A percentile compares a stretch with the other conserved stretches of the same genome.
Evolutionary conservation across 2,888 invertebrate genomes (phyloP).

Genomic region (Maniola hyperantus): DNA sequence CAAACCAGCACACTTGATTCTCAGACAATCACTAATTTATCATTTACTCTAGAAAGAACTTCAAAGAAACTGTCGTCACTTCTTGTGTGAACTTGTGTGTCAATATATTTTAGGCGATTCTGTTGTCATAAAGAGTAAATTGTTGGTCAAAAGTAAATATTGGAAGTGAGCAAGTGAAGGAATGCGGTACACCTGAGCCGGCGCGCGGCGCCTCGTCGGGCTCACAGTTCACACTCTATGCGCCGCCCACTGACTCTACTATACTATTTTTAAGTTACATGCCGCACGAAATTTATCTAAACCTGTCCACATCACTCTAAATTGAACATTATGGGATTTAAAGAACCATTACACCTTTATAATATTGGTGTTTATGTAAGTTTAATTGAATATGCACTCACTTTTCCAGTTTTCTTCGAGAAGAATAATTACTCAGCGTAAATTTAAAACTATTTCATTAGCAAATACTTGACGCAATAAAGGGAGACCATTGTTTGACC

Average conservation of each 20-base stretch:
- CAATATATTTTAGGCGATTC: background rate
- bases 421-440: conserved; percentile 4
- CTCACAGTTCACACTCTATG: conserved; percentile 23
- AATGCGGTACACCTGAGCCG: conserved; percentile 38
- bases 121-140: background rate
- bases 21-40: background rate
- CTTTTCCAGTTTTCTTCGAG: background rate
- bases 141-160: conserved; percentile 1
- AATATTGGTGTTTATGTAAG: background rate
- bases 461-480: background rate
- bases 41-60: background rate
- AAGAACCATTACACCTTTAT: background rate
- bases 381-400: background rate
- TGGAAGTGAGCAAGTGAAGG: background rate
- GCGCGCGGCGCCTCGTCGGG: conserved; percentile 25
- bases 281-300: conserved; percentile 35
- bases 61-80: background rate
- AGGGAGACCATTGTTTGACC: background rate
- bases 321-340: background rate
- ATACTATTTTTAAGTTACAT: conserved; percentile 45
- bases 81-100: background rate
- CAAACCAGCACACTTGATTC: background rate
- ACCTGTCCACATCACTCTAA: conserved; percentile 16
- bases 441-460: background rate
- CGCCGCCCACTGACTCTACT: conserved; percentile 34